Percentiles rank a stretch among this genome's conserved stretches.
These are phyloP conservation scores for Mesorhabditis sp. DNA, from an alignment of 2,888 invertebrate species.

Conservation along the genomic window DNA sequence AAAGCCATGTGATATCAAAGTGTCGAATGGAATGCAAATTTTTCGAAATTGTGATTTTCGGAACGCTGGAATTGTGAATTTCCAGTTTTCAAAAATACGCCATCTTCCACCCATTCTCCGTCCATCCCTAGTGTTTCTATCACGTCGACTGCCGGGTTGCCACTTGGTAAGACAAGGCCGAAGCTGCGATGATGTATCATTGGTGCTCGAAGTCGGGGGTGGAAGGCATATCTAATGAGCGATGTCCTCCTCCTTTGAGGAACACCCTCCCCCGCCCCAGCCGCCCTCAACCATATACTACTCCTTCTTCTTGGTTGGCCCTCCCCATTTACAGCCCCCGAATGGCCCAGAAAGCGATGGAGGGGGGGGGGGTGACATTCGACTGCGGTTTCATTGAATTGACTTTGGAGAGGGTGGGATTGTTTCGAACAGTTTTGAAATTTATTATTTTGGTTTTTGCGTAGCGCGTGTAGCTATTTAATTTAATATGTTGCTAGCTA, in stretches of 20 bases:
- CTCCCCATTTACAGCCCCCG: slow-evolving; percentile 5
- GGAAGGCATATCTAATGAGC: slow-evolving; percentile 1
- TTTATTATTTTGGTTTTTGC: too few species aligned
- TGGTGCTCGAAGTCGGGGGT: neutral
- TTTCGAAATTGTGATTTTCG: too few species aligned
- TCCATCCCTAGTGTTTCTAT: too few species aligned
- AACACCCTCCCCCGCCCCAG: neutral
- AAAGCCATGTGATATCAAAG: too few species aligned
- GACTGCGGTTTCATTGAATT: neutral
- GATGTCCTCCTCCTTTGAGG: neutral
- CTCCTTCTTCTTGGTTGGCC: neutral
- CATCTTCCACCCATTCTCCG: too few species aligned
- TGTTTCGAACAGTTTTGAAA: too few species aligned
- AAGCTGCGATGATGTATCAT: neutral
- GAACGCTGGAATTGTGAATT: too few species aligned
- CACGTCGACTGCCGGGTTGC: too few species aligned
- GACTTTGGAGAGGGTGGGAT: neutral
- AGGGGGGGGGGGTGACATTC: neutral
- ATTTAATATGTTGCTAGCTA: too few species aligned
- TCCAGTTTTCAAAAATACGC: too few species aligned
- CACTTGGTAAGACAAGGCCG: neutral
- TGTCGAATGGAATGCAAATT: too few species aligned
- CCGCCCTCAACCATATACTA: neutral
- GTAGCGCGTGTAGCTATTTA: too few species aligned
- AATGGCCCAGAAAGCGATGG: neutral